Evolutionary conservation across 2,888 invertebrate genomes (phyloP), one percentile per base, ranked within the genome.

Genomic region (Sceliomorpha sp.): DNA sequence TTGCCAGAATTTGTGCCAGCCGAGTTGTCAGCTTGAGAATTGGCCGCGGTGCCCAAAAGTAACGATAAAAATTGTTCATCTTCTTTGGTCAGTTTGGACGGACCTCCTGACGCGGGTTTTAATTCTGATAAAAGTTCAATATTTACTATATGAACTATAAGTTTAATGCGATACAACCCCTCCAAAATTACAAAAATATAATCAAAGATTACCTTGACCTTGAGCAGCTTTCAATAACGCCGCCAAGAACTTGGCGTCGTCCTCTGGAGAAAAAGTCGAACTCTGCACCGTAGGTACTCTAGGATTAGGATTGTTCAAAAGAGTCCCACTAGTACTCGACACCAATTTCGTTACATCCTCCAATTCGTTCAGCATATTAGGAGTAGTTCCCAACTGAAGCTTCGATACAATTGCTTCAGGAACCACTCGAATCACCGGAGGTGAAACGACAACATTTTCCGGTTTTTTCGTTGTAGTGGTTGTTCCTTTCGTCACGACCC

Each of bases 1-100:
- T n/a, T n/a, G n/a, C n/a, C n/a, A n/a, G n/a, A n/a, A 62, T 91
- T 91, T 1, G 80, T 69, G 4, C 82, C 70, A 1, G 84, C 76
- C 6, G 80, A 66, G 17, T 51, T 47, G 26, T 39, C 48, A 3
- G 39, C 8, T 0, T 79, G 77, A 2, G 81, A 66, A 13, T 72
- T 81, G 6, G 75, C 63, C 14, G 79, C 74, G 13, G 83, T 79
- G 34, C 45, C 76, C 32, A 87, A 62, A 55, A 87, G 81, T 1
- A 80, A 73, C 17, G 82, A 71, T 12, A 88, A 70, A 20, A 88
- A 85, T 0, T 77, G 72, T 55, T 86, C 83, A 34, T 87, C 84
- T 8, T 79, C 75, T n/a, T 59, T 37, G 0, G 48, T 24, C 9
- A 74, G 47, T 7, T 15, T 15, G 3, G 34, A n/a, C n/a, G n/a